Percentiles rank a stretch among this genome's conserved stretches.
These are phyloP conservation scores for Hippocampus guttulatus DNA, from an alignment of 2,113 vertebrate genomes.

Conservation along the genomic window DNA sequence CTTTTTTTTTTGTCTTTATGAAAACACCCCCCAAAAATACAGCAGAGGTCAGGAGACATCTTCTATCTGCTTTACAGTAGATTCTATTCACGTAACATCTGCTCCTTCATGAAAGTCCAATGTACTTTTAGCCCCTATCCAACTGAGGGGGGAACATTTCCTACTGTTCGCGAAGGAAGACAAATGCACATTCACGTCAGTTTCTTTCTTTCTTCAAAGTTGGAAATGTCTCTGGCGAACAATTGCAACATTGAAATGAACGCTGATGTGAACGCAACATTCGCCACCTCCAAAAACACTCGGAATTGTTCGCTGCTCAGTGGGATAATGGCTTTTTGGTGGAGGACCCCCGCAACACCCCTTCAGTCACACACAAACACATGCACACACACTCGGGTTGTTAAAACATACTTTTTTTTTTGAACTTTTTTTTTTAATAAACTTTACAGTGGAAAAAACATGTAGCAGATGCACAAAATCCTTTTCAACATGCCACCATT, in stretches of 20 bases:
- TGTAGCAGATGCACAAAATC: not conserved
- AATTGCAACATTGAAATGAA: too few species aligned
- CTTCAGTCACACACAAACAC: conserved; percentile 14
- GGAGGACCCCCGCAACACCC: not conserved
- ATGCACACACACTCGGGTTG: conserved; percentile 6
- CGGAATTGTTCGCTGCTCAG: too few species aligned
- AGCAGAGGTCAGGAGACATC: conserved; percentile 56
- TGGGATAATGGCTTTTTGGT: not conserved
- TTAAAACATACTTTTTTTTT: too few species aligned
- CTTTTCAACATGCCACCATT: too few species aligned
- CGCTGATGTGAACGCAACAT: too few species aligned
- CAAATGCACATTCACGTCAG: too few species aligned
- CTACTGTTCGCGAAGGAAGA: too few species aligned
- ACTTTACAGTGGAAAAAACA: not conserved
- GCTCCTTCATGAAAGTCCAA: conserved; percentile 68
- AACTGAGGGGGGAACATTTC: too few species aligned
- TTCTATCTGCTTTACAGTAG: conserved; percentile 65
- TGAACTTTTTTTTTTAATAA: not conserved
- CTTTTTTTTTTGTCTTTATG: not conserved
- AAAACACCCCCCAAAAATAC: conserved; percentile 65
- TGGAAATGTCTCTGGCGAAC: too few species aligned
- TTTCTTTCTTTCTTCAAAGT: too few species aligned
- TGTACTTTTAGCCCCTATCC: conserved; percentile 9
- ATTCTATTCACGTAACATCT: conserved; percentile 60
- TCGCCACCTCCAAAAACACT: too few species aligned